Evolutionary conservation across 37 sponge, comb jelly and placozoan species (phyloP), one percentile per base, ranked within the genome.

Genomic region (Hormiphora californensis): DNA sequence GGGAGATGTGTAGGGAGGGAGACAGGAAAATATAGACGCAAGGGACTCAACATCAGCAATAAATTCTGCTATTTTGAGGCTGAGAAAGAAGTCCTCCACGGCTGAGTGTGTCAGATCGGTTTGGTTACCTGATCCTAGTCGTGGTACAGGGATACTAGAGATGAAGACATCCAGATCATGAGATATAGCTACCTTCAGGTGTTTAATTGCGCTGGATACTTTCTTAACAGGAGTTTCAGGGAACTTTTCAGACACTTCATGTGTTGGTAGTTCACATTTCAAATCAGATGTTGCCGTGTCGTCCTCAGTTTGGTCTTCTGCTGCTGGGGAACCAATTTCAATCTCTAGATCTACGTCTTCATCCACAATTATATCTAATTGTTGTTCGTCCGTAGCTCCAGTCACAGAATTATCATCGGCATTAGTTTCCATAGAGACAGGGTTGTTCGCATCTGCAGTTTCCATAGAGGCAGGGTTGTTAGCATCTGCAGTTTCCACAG

Each of bases 121-220:
- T 9, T 73, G 36, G 25, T 73, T 36, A 21, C 25, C 43, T 43
- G 30, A 33, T 1, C 43, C 7, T 28, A 73, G 43, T 8, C 23
- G 12, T 4, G 40, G 9, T 22, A 73, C 41, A 41, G 81, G 81
- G 43, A 73, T 46, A 73, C 43, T 30, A 41, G 81, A 43, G 25
- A 73, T 73, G 38, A 73, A 73, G 43, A 73, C 81, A 41, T 73
- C 81, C 1, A 73, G 35, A 36, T 73, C 81, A 8, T 73, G 81
- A 17, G 81, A 73, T 73, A 73, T 73, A 8, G 46, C 81, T 21
- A 73, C 81, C 23, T 40, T 73, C 0, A 73, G 46, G 43, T 73
- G 81, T 41, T 73, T 73, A n/a, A 57, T 19, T 57, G 59, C 8
- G 12, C 11, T 8, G 12, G 51, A 8, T 46, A 12, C 51, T 46